These are phyloP conservation scores for Brachyrhaphis roseni DNA, from an alignment of 2,797 vertebrate species.

Conservation along the genomic window DNA sequence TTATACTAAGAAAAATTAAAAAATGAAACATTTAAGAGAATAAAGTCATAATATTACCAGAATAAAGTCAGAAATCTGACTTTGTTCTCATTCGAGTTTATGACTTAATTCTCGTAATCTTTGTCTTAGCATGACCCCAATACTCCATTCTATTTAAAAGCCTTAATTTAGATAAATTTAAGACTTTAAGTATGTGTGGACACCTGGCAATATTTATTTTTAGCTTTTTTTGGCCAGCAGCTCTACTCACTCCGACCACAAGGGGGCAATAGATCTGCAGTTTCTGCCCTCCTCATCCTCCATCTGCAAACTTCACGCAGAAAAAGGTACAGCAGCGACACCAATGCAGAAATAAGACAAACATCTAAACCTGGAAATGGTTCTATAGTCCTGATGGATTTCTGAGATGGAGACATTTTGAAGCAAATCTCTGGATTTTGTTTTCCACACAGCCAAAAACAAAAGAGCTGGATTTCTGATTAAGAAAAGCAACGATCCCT, in stretches of 20 bases:
- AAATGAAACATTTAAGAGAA: too few species aligned
- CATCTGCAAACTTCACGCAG: conserved; percentile 16
- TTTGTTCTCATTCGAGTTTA: too few species aligned
- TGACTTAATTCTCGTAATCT: too few species aligned
- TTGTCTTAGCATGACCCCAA: background rate
- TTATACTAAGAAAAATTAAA: too few species aligned
- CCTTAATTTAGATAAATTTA: too few species aligned
- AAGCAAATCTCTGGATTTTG: background rate
- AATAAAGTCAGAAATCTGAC: too few species aligned
- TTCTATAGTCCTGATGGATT: background rate
- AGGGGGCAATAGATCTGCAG: conserved; percentile 40
- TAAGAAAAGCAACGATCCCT: background rate
- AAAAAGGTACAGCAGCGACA: background rate
- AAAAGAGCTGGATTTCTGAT: background rate
- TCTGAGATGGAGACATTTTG: background rate
- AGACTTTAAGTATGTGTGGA: background rate
- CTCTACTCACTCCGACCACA: conserved; percentile 13
- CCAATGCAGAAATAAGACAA: background rate
- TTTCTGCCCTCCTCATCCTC: background rate
- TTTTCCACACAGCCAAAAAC: background rate
- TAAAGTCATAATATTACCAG: too few species aligned
- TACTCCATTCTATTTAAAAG: background rate
- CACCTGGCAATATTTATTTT: background rate
- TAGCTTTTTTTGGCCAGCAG: background rate
- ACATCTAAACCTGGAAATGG: background rate